Base-by-base conservation (phyloP, 1,140 invertebrate genomes). In the Antheraea mylitta region DNA sequence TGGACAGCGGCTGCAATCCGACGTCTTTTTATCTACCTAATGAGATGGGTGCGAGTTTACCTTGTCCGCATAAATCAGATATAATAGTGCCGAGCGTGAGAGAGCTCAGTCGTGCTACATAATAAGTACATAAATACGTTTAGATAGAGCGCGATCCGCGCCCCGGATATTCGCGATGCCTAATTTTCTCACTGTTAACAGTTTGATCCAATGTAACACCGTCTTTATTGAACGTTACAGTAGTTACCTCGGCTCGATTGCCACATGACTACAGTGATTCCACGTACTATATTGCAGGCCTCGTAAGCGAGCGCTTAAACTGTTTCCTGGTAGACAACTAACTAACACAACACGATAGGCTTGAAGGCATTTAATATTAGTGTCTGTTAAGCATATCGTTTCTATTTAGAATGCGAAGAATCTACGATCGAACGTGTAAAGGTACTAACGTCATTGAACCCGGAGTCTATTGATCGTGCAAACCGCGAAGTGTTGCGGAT, bases 21-120 rank as follows among this genome's bases (percentile, higher is more conserved):
- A 69, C 70, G 63, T 67, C 73, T 81, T 83, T 83, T 82, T 77
- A 81, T 81, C 73, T 72, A 70, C 73, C 76, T 86, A 86, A 87
- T 85, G 79, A 85, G 85, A 85, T 80, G 75, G 75, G 79, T 79
- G 77, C 75, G 78, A 76, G 73, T 69, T 71, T 76, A 37, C 72
- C 69, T 74, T 78, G 77, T 82, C 77, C 76, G 74, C 75, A 83
- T 85, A 82, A 84, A 87, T 81, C 73, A 78, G 70, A 77, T 74
- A 78, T 86, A 85, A 81, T 80, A 75, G 81, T 73, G 66, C 70
- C 65, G 75, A 85, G 74, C 83, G 82, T 87, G 83, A 87, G 85
- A 85, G 78, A 83, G 80, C 80, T 74, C 75, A 74, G 79, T 87
- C 85, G 81, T 85, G 83, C 79, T 70, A 81, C 79, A 81, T 82